Conservation (phyloP, 2,797 vertebrate species). For the Neostethus bicornis region DNA sequence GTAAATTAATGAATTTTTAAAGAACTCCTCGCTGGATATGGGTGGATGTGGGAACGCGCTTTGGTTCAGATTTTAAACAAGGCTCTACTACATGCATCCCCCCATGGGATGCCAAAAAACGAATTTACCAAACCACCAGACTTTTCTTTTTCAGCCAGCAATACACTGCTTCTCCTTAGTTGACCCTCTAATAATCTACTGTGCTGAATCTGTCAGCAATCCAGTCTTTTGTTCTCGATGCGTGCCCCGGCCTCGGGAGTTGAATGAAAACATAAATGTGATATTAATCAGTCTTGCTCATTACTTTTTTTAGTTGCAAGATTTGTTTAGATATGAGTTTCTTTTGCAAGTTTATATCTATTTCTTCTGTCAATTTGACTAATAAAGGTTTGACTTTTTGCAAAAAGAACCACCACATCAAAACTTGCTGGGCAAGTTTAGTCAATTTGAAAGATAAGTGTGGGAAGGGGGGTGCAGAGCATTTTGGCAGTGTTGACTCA, state of each 20-base stretch:
- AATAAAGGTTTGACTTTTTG: conserved; percentile 35
- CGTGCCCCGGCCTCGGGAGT: conserved; percentile 27
- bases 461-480: conserved; percentile 17
- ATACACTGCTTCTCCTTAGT: conserved; percentile 62
- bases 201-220: conserved; percentile 59
- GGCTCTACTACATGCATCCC: conserved; percentile 40
- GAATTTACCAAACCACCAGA: conserved; percentile 75
- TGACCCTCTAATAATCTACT: conserved; percentile 52
- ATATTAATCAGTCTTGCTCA: conserved; percentile 56
- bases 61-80: conserved; percentile 75
- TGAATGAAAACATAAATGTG: conserved; percentile 52
- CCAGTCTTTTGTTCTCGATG: conserved; percentile 43
- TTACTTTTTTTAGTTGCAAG: conserved; percentile 39
- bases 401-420: conserved; percentile 40
- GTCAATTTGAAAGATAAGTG: conserved; percentile 36
- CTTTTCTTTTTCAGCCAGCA: conserved; percentile 82
- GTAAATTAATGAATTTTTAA: conserved; percentile 90
- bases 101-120: conserved; percentile 71
- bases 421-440: conserved; percentile 41
- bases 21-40: conserved; percentile 77
- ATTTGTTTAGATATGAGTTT: conserved; percentile 52
- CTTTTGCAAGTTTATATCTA: conserved; percentile 42
- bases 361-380: conserved; percentile 49
- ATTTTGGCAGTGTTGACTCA: conserved; percentile 50
- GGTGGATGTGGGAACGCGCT: conserved; percentile 78